phyloP scores from a whole-genome alignment of 2,113 vertebrate genomes.

The Trinectes maculatus region DNA sequence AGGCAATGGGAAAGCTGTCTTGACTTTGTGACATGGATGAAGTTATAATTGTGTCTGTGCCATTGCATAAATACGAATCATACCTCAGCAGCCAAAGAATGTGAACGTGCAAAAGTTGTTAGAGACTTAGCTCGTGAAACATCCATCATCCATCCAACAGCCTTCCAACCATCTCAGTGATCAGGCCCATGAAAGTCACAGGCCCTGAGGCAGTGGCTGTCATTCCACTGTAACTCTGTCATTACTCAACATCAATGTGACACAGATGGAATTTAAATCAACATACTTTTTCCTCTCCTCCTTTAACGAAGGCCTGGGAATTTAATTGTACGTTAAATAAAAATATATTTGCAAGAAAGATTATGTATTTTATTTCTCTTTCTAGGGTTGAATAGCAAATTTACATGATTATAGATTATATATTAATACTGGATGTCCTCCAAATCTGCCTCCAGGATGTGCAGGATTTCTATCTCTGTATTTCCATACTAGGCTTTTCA shows the following conservation, averaged over 20 bases:
- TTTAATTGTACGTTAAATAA: no score
- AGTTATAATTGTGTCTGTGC: slow-evolving; percentile 2
- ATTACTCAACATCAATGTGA: slow-evolving; percentile 53
- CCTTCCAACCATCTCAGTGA: slow-evolving; percentile 22
- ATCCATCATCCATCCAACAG: slow-evolving; percentile 26
- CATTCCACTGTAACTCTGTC: slow-evolving; percentile 44
- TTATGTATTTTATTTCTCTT: no score
- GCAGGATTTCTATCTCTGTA: no score
- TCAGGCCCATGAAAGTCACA: slow-evolving; percentile 13
- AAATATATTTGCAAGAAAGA: no score
- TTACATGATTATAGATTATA: no score
- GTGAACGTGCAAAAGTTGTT: slow-evolving; percentile 32
- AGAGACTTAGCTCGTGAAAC: slow-evolving; percentile 13
- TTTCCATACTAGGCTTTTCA: no score
- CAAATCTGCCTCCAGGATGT: no score
- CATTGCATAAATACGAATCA: slow-evolving; percentile 12
- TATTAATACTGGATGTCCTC: no score
- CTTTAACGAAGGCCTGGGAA: not conserved
- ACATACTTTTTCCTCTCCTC: not conserved
- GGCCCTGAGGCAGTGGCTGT: slow-evolving; percentile 45
- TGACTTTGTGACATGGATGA: not conserved
- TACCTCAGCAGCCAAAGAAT: slow-evolving; percentile 26
- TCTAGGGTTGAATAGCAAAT: no score
- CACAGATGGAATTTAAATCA: slow-evolving; percentile 45
- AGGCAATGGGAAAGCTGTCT: not conserved